A percentile compares a stretch with the other conserved stretches of the same genome.
Evolutionary conservation across 1,140 invertebrate genomes (phyloP).

Genomic region (Aphaenogaster rudis): DNA sequence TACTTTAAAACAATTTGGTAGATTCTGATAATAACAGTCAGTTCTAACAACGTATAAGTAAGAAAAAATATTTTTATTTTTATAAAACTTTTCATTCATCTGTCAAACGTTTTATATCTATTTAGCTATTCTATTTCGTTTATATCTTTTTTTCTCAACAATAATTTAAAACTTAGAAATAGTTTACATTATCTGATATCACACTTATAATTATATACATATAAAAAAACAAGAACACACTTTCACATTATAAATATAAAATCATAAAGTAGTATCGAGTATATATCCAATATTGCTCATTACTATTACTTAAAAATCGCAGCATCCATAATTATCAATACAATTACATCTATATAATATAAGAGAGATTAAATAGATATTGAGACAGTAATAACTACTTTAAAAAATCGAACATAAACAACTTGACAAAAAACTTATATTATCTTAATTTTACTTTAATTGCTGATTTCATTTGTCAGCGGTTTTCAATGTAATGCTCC

Average conservation of each 20-base stretch:
- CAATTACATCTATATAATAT: neutral
- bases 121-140: neutral
- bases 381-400: neutral
- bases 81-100: slow-evolving; percentile 8
- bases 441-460: neutral
- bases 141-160: neutral
- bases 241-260: slow-evolving; percentile 20
- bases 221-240: neutral
- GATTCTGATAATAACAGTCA: neutral
- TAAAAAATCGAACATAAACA: neutral
- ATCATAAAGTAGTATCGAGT: neutral
- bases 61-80: slow-evolving; percentile 32
- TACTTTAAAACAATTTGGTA: neutral
- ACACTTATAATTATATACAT: slow-evolving; percentile 3
- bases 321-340: neutral
- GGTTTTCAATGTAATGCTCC: slow-evolving; percentile 33
- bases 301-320: neutral
- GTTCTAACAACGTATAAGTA: slow-evolving; percentile 7
- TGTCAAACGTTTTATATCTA: neutral
- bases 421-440: neutral
- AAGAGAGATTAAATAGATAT: slow-evolving; percentile 1
- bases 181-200: neutral
- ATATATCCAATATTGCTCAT: neutral
- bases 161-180: slow-evolving; percentile 30
- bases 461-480: slow-evolving; percentile 17